A percentile compares a stretch with the other conserved stretches of the same genome.
Conservation (phyloP, 2,113 vertebrate genomes). For the Solea solea region DNA sequence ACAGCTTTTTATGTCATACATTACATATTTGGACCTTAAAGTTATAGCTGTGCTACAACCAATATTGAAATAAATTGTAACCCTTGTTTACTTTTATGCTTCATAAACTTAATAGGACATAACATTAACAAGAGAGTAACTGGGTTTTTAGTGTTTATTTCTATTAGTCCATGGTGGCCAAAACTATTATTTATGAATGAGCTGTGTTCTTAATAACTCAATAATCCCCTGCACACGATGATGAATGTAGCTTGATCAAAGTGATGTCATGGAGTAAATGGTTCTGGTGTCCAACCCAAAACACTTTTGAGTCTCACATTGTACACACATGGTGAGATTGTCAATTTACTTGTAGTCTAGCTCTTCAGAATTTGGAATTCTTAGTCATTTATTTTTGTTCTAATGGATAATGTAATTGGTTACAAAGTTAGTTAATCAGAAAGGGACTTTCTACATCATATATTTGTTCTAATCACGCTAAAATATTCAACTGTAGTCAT, state of each 20-base stretch:
- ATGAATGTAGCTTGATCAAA: conserved; percentile 25
- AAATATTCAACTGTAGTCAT: no score
- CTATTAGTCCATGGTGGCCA: conserved; percentile 21
- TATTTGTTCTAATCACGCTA: not conserved
- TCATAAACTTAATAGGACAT: conserved; percentile 30
- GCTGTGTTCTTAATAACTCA: conserved; percentile 1
- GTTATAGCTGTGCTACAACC: no score
- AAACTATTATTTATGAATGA: conserved; percentile 56
- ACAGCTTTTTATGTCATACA: no score
- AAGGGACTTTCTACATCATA: not conserved
- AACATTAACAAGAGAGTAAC: conserved; percentile 19
- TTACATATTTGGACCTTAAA: no score
- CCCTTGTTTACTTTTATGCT: conserved; percentile 12
- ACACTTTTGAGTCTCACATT: not conserved
- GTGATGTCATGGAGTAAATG: not conserved
- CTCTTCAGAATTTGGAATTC: not conserved
- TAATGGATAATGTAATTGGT: no score
- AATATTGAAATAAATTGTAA: no score
- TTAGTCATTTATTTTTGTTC: no score
- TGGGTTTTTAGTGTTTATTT: conserved; percentile 49
- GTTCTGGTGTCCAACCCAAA: not conserved
- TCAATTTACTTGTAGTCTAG: not conserved
- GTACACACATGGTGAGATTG: not conserved
- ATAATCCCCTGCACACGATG: conserved; percentile 4
- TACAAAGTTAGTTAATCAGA: conserved; percentile 11